A percentile compares a stretch with the other conserved stretches of the same genome.
Conservation (phyloP, 2,888 invertebrate species). For the Agrotis ipsilon region DNA sequence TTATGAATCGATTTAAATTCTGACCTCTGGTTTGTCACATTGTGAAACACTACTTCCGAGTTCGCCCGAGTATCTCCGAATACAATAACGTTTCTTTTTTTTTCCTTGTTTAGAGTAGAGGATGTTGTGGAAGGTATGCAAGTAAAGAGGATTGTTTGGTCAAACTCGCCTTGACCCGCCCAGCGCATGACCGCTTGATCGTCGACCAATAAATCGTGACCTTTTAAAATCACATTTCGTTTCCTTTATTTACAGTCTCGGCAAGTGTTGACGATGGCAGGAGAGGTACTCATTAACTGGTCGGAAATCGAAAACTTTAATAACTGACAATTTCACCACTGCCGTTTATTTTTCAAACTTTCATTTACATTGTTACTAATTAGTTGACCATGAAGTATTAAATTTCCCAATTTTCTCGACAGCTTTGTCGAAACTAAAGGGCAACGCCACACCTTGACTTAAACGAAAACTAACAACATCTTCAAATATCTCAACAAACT, state of each 20-base stretch:
- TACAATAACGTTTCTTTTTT: constrained; percentile 70
- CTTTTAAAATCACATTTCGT: constrained; percentile 76
- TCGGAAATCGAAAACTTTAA: constrained; percentile 55
- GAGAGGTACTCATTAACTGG: constrained; percentile 63
- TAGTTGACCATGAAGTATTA: constrained; percentile 39
- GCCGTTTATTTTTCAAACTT: constrained; percentile 47
- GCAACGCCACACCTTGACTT: constrained; percentile 47
- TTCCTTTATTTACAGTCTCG: constrained; percentile 81
- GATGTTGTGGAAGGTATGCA: constrained; percentile 60
- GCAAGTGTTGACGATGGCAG: constrained; percentile 56
- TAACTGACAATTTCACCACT: constrained; percentile 60
- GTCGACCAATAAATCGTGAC: constrained; percentile 76
- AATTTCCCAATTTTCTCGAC: constrained; percentile 58
- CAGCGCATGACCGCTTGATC: constrained; percentile 75
- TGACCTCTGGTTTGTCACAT: constrained; percentile 58
- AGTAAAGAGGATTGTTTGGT: constrained; percentile 72
- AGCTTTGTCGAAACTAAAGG: constrained; percentile 49
- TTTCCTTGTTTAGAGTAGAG: constrained; percentile 70
- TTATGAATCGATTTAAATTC: constrained; percentile 45
- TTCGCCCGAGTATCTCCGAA: constrained; percentile 37
- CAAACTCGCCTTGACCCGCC: constrained; percentile 79
- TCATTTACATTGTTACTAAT: constrained; percentile 46
- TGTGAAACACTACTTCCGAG: constrained; percentile 74
- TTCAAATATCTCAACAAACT: constrained; percentile 48
- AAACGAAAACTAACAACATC: constrained; percentile 28